Conservation (phyloP, 2,797 vertebrate species). For the Artibeus jamaicensis region DNA sequence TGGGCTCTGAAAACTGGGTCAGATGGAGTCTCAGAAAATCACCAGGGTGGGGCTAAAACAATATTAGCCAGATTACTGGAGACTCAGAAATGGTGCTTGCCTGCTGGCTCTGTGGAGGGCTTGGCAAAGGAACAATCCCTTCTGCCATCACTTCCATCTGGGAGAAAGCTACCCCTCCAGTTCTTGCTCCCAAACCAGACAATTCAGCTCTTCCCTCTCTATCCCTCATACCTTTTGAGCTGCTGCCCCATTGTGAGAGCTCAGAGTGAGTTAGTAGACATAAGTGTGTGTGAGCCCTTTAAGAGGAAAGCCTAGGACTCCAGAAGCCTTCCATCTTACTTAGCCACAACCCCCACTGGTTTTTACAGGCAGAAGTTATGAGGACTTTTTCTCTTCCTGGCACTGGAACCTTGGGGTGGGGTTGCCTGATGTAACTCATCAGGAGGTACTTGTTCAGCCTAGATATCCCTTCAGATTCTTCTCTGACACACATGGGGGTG, state of each 20-base stretch:
- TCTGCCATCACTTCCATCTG: background rate
- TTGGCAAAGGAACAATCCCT: background rate
- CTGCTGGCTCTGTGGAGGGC: background rate
- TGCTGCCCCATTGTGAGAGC: background rate
- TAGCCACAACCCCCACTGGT: too few species aligned
- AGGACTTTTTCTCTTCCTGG: too few species aligned
- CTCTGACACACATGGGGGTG: background rate
- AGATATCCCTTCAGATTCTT: too few species aligned
- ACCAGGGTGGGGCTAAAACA: background rate
- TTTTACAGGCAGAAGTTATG: too few species aligned
- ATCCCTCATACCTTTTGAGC: background rate
- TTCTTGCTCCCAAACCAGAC: background rate
- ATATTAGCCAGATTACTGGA: background rate
- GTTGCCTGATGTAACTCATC: too few species aligned
- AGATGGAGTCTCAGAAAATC: background rate
- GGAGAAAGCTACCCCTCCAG: background rate
- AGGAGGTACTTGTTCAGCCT: too few species aligned
- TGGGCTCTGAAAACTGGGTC: background rate
- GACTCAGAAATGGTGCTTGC: background rate
- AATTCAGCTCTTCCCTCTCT: background rate
- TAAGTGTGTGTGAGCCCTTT: background rate
- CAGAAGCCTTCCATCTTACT: too few species aligned
- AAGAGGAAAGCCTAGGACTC: background rate
- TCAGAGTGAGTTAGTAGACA: background rate
- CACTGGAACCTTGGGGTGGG: too few species aligned